Evolutionary conservation across 30 jellyfish, hydroid and myxozoan species (phyloP).

Genomic region (Cassiopea xamachana): DNA sequence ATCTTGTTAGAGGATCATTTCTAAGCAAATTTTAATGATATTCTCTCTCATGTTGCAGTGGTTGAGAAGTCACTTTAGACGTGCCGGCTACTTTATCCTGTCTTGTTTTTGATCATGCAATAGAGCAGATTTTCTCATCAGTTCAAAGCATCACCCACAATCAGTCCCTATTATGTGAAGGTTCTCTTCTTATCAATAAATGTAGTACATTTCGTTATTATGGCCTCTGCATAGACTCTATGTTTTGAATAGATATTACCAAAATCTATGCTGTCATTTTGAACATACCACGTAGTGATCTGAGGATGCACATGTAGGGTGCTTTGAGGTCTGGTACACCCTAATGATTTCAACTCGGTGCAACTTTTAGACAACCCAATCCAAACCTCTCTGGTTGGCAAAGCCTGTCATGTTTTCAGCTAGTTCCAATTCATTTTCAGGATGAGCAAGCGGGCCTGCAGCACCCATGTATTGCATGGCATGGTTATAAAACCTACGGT

Average conservation of each 20-base stretch:
- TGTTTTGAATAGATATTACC: neutral
- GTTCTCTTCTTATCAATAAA: constrained; percentile 3
- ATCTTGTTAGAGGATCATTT: neutral
- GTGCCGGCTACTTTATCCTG: neutral
- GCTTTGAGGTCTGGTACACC: no score
- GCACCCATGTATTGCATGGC: no score
- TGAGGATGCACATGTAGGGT: no score
- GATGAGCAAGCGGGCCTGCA: no score
- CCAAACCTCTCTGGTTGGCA: no score
- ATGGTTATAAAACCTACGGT: no score
- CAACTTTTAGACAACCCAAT: no score
- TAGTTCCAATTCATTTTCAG: no score
- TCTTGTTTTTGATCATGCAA: neutral
- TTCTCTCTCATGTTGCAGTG: neutral
- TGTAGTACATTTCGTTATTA: neutral
- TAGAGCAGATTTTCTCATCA: constrained; percentile 4
- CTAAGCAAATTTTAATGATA: neutral
- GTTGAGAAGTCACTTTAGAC: neutral
- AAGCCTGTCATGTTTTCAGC: no score
- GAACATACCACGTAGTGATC: neutral
- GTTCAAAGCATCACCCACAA: neutral
- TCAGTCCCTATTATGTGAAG: neutral
- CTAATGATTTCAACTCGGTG: no score
- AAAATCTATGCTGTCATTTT: neutral
- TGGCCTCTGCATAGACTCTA: neutral